phyloP scores from a whole-genome alignment of 1,140 invertebrate species.

The Zophobas morio region DNA sequence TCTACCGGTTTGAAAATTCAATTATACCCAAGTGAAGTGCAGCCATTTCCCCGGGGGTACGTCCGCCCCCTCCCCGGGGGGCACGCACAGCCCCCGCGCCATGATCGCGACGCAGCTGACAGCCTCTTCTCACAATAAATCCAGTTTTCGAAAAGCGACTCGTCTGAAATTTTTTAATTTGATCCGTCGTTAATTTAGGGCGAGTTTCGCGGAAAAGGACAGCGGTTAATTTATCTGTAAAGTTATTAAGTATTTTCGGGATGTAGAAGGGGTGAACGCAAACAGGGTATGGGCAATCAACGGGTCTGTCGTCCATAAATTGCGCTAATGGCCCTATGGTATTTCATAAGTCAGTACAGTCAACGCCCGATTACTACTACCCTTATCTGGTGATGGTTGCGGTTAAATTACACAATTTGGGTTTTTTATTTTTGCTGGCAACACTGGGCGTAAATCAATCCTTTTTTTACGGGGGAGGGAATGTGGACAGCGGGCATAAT shows the following conservation, averaged over 20 bases:
- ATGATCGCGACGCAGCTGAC: slow-evolving; percentile 13
- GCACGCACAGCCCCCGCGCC: slow-evolving; percentile 32
- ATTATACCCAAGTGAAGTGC: slow-evolving; percentile 64
- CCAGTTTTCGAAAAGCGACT: slow-evolving; percentile 8
- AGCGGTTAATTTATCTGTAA: slow-evolving; percentile 46
- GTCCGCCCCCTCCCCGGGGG: slow-evolving; percentile 19
- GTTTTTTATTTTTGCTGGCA: slow-evolving; percentile 8
- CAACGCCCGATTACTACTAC: slow-evolving; percentile 51
- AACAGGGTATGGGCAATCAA: slow-evolving; percentile 63
- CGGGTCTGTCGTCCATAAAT: slow-evolving; percentile 63
- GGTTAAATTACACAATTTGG: slow-evolving; percentile 45
- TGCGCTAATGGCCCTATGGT: slow-evolving; percentile 66
- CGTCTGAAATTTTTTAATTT: slow-evolving; percentile 43
- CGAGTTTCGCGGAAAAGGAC: slow-evolving; percentile 42
- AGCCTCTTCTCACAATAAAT: background rate
- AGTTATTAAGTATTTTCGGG: slow-evolving; percentile 48
- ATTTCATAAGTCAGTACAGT: slow-evolving; percentile 66
- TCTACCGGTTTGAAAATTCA: slow-evolving; percentile 65
- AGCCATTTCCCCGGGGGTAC: slow-evolving; percentile 53
- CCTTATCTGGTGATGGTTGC: slow-evolving; percentile 50
- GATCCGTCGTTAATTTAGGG: slow-evolving; percentile 24
- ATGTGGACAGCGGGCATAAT: background rate
- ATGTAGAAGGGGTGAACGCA: slow-evolving; percentile 54
- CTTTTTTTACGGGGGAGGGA: background rate
- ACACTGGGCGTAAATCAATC: slow-evolving; percentile 17